Evolutionary conservation across 2,888 invertebrate species (phyloP), one percentile per base, ranked within the genome.

Genomic region (Trachelus tabidus): DNA sequence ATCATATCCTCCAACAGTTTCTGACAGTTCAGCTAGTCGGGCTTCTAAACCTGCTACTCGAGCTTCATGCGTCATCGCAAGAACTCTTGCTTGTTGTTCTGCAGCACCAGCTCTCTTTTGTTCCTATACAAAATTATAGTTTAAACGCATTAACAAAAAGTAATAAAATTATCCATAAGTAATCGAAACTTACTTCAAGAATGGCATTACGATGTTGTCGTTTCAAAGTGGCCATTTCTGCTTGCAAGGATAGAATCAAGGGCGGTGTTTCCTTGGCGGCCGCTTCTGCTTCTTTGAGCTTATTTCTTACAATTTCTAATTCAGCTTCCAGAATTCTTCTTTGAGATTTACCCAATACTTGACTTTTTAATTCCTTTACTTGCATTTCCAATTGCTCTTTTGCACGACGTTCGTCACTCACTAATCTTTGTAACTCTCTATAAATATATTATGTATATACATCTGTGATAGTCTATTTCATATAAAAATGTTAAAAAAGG

Each of bases 1-100:
- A 88, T 97, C 97, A 86, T 97, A 96, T 80, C 94, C 94, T 0
- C 97, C 97, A 4, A 97, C 94, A 0, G 95, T 95, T 77, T 94
- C 94, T 0, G 97, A 97, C 37, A 97, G 91, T 87, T 97, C 97
- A 0, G 97, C 96, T 31, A 97, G 90, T 81, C 95, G 94, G 4
- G 94, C 93, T 91, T 97, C 97, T 76, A 97, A 92, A 75, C 94
- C 93, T 0, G 95, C 95, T 0, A 97, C 96, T 80, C 97, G 92
- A 78, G 95, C 94, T 89, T 97, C 97, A 84, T 96, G 96, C 3
- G 95, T 92, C 0, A 94, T 94, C 79, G 95, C 95, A 68, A 95
- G 92, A 82, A 94, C 93, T 75, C 94, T 93, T 0, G 96, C 94
- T 31, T 94, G 94, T 79, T 95, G 95, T 86, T 97, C 97, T 0